Base-by-base conservation (phyloP, 1,140 invertebrate genomes). In the Parasteatoda tepidariorum region DNA sequence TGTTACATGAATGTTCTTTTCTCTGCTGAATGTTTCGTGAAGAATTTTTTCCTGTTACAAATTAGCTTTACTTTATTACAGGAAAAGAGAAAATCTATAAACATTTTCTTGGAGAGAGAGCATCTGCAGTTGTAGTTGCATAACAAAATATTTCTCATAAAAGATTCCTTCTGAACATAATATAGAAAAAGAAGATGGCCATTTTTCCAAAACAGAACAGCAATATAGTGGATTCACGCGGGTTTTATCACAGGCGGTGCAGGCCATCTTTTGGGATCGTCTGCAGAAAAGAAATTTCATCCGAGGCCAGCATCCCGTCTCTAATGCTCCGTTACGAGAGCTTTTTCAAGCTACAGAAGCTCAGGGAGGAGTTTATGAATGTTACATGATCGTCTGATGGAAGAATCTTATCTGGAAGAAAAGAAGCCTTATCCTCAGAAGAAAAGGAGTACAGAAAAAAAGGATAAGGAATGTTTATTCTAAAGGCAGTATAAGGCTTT, bases 341-440 rank as follows among this genome's bases (percentile, higher is more conserved):
- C 61, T 15, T 67, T 41, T 34, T 13, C n/a, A 11, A 34, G 13
- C 5, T 38, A 22, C 33, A 41, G 33, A 67, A 26, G 7, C 9
- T 3, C 7, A n/a, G 22, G 38, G 13, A 41, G 2, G 28, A n/a
- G 41, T 71, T 41, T 71, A 54, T 71, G 41, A 55, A 71, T 55
- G 41, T 55, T 55, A 55, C 68, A 71, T 71, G 68, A 71, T 71
- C 41, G 38, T 64, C 62, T 15, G 62, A 31, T 64, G 30, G 15
- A 22, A 59, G 57, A 59, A 9, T 22, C 18, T 59, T 59, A 59
- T 22, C 57, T 3, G 3, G 57, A n/a, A 59, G 57, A 59, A 59
- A 24, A 59, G 24, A 59, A 48, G 38, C 38, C 38, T 48, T 48
- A 48, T 48, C 38, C 4, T 48, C 38, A 9, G n/a, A n/a, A n/a